Percentiles rank a stretch among this genome's conserved stretches.
These are phyloP conservation scores for Diabrotica virgifera DNA, from an alignment of 1,140 invertebrate genomes.

Conservation along the genomic window DNA sequence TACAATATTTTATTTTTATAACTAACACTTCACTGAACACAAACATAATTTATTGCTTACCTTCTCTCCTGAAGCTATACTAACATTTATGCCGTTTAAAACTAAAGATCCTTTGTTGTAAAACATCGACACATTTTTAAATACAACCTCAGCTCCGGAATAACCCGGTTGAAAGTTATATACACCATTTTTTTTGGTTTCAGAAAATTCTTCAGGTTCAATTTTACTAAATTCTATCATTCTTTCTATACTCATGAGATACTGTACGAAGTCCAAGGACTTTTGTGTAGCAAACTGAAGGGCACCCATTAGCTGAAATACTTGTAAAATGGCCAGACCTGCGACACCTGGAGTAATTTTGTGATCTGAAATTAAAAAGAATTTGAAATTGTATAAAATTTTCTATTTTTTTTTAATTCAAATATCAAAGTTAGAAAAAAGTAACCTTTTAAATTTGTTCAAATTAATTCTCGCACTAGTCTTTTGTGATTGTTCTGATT, in stretches of 20 bases:
- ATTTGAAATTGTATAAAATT: too few relatives aligned
- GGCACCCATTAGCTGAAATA: background rate
- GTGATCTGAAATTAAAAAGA: conserved; percentile 43
- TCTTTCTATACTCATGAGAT: conserved; percentile 47
- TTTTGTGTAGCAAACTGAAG: background rate
- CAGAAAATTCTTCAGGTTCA: conserved; percentile 51
- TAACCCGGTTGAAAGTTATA: too few relatives aligned
- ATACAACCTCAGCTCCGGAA: background rate
- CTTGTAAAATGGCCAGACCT: background rate
- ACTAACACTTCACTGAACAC: too few relatives aligned
- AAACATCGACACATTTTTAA: background rate
- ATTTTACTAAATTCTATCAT: conserved; percentile 68
- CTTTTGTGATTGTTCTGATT: too few relatives aligned
- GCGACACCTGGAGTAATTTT: background rate
- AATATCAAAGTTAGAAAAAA: too few relatives aligned
- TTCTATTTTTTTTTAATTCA: too few relatives aligned
- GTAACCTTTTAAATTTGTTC: too few relatives aligned
- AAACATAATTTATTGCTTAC: conserved; percentile 32
- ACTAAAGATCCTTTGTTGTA: background rate
- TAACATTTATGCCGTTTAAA: background rate
- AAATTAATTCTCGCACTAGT: too few relatives aligned
- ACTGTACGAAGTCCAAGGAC: background rate
- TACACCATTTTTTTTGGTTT: background rate
- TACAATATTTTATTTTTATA: too few relatives aligned
- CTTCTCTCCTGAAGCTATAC: conserved; percentile 1